Percentiles rank a stretch among this genome's conserved stretches.
These are phyloP conservation scores for Eustalomyia histrio DNA, from an alignment of 2,888 invertebrate species.

Conservation along the genomic window DNA sequence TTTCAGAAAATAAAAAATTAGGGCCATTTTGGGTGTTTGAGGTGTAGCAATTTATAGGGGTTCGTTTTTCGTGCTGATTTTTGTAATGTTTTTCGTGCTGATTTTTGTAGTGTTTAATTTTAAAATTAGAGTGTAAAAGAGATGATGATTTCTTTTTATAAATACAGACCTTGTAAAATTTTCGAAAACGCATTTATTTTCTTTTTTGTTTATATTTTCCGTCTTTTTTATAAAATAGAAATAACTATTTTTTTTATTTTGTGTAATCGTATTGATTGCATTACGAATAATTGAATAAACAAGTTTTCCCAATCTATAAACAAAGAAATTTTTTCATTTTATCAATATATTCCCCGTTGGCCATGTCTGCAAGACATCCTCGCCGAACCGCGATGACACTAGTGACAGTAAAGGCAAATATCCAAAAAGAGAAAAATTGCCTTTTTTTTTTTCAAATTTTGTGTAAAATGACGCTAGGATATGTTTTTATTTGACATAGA, in stretches of 20 bases:
- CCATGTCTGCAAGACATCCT: too few species aligned
- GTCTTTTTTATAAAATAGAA: background rate
- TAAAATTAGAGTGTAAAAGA: conserved; percentile 52
- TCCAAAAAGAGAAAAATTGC: too few species aligned
- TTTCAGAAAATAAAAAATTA: conserved; percentile 38
- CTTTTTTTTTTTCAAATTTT: too few species aligned
- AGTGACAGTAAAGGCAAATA: too few species aligned
- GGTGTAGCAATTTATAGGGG: conserved; percentile 24
- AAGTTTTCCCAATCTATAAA: conserved; percentile 26
- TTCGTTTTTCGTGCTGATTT: conserved; percentile 22
- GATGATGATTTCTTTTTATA: conserved; percentile 52
- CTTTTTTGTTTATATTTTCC: conserved; percentile 37
- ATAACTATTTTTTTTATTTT: background rate
- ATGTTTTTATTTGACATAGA: too few species aligned
- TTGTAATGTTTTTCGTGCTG: conserved; percentile 9
- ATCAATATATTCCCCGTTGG: too few species aligned
- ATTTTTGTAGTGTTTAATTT: conserved; percentile 40
- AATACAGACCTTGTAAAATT: conserved; percentile 58
- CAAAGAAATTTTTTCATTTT: conserved; percentile 9
- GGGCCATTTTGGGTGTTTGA: conserved; percentile 44
- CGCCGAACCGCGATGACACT: too few species aligned
- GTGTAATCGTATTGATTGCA: conserved; percentile 44
- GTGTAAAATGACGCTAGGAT: too few species aligned
- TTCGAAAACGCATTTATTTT: conserved; percentile 33
- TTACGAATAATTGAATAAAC: conserved; percentile 29